Conservation (phyloP, 2,797 vertebrate species). For the Xiphophorus birchmanni region DNA sequence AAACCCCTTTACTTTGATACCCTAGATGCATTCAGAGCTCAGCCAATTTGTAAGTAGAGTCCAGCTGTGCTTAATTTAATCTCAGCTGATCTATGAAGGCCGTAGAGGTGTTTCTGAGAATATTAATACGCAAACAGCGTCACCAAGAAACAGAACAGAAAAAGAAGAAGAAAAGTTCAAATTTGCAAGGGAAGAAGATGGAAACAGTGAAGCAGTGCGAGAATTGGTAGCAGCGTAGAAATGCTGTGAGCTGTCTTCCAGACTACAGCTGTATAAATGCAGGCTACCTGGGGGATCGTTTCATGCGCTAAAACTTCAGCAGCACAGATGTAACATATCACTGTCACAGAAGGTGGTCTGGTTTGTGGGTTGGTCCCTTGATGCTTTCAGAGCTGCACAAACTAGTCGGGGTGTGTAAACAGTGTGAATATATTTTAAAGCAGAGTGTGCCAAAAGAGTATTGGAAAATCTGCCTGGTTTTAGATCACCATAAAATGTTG, state of each 20-base stretch:
- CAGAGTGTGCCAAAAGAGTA: conserved; percentile 29
- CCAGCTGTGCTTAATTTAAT: background rate
- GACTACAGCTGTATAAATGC: no score
- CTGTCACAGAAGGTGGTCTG: conserved; percentile 51
- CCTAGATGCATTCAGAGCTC: background rate
- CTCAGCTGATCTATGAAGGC: background rate
- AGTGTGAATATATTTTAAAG: conserved; percentile 41
- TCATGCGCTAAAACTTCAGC: conserved; percentile 25
- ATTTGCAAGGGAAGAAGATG: background rate
- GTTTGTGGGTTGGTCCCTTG: conserved; percentile 33
- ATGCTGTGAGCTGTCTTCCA: background rate
- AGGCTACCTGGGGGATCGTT: conserved; percentile 51
- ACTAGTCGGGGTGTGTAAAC: conserved; percentile 46
- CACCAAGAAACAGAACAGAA: background rate
- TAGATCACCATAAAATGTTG: conserved; percentile 45
- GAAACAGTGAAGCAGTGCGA: background rate
- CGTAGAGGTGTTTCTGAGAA: background rate
- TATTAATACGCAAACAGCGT: background rate
- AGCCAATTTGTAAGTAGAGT: background rate
- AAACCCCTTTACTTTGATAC: background rate
- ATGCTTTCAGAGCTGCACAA: conserved; percentile 37
- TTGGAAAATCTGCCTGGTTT: conserved; percentile 50
- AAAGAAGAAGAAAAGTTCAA: background rate
- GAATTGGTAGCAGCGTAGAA: background rate
- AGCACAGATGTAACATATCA: conserved; percentile 41